Base-by-base conservation (phyloP, 2,113 vertebrate species). In the Ptyas mucosa region DNA sequence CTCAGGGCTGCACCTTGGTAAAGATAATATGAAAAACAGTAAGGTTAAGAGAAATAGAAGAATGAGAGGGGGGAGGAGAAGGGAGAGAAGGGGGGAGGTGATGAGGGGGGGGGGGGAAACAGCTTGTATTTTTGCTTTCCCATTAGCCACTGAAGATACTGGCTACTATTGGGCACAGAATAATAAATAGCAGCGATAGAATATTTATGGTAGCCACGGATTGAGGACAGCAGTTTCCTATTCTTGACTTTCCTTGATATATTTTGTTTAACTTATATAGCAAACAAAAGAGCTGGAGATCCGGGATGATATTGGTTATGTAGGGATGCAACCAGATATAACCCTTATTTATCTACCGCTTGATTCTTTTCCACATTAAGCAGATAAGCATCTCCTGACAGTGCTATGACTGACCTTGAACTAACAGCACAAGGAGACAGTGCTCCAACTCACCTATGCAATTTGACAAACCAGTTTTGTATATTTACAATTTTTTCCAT, bases 261-360 rank as follows among this genome's bases (percentile, higher is more conserved):
- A 58, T 7, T 34, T 20, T 52, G 5, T 29, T 8, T 52, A 75
- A 24, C 18, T n/a, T 23, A 81, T 69, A 43, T 26, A 75, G 52
- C 75, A 24, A 90, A 8, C 18, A 14, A 21, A 52, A 54, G 51
- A 34, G 10, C 8, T 54, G 20, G 49, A 81, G 49, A 3, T 53
- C 14, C 53, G 0, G n/a, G 64, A 81, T 53, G n/a, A 81, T 81
- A 43, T 52, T 81, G 2, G 18, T 54, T 54, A 9, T 29, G 34
- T 18, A 52, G 3, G 7, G 26, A 90, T 64, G 20, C 11, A 75
- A n/a, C 26, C 49, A 53, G 52, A 61, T 52, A 21, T 29, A 52
- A 18, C 43, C 61, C 58, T n/a, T 93, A 92, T 92, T 93, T 93
- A 92, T 90, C 52, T 90, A 90, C 89, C 91, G 1, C 94, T 94